Evolutionary conservation across 1,140 invertebrate species (phyloP).

Genomic region (Xylocopa sonorina): DNA sequence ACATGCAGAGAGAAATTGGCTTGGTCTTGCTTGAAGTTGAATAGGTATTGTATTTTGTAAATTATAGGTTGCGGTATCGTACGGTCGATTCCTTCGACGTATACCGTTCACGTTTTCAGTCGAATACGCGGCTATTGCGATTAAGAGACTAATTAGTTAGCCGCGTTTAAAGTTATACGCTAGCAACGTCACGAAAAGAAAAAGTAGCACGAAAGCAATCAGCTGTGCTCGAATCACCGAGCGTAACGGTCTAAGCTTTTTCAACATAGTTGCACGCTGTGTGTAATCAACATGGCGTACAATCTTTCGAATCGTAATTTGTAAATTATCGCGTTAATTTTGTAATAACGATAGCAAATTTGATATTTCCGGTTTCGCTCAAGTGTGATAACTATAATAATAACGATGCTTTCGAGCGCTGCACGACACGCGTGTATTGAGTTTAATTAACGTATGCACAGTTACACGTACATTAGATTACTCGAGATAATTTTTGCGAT

Average conservation of each 20-base stretch:
- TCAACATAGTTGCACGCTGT: not conserved
- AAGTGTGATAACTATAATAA: not conserved
- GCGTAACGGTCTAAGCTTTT: not conserved
- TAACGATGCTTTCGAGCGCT: not conserved
- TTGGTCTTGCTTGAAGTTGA: not conserved
- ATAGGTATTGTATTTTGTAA: not conserved
- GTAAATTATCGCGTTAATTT: slow-evolving; percentile 11
- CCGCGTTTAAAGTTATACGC: not conserved
- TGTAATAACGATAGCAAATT: not conserved
- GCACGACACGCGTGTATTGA: too few species aligned
- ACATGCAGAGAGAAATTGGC: not conserved
- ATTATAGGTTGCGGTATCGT: not conserved
- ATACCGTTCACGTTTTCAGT: not conserved
- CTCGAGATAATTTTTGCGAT: too few species aligned
- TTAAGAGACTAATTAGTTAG: not conserved
- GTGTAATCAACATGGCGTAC: too few species aligned
- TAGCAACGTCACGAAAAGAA: not conserved
- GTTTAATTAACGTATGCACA: too few species aligned
- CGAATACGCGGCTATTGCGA: not conserved
- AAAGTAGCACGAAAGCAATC: not conserved
- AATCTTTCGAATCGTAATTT: not conserved
- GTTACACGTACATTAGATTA: too few species aligned
- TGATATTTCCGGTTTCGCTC: slow-evolving; percentile 8
- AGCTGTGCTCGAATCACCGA: not conserved
- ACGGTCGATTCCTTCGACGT: not conserved